These are phyloP conservation scores for Lepetodrilus schrolli DNA, from an alignment of 2,888 invertebrate genomes.

Conservation along the genomic window DNA sequence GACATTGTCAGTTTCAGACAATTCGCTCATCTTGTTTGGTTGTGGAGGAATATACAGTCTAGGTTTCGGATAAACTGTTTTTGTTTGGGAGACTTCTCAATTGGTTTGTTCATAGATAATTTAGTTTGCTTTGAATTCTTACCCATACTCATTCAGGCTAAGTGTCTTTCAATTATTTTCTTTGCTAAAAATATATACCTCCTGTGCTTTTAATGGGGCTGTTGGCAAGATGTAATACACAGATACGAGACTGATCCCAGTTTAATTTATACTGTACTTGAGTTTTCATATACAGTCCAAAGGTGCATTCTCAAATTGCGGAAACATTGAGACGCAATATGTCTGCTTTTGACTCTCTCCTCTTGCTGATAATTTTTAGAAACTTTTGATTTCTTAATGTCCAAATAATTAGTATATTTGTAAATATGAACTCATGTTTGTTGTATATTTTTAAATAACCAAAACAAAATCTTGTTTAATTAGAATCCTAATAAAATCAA, in stretches of 20 bases:
- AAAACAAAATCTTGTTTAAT: no score
- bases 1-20: no score
- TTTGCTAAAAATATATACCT: neutral
- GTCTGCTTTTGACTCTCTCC: neutral
- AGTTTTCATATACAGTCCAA: neutral
- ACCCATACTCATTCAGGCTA: neutral
- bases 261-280: neutral
- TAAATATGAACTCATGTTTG: no score
- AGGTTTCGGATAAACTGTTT: slow-evolving; percentile 7
- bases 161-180: neutral
- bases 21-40: slow-evolving; percentile 24
- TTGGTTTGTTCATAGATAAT: slow-evolving; percentile 6
- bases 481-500: no score
- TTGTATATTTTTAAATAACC: no score
- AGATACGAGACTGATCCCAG: neutral
- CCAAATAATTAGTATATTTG: no score
- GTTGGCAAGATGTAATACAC: neutral
- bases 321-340: neutral
- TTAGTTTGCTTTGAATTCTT: slow-evolving; percentile 12
- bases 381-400: no score
- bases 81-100: neutral
- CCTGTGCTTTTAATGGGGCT: neutral
- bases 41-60: slow-evolving; percentile 6
- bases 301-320: neutral
- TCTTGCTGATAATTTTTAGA: no score